Base-by-base conservation (phyloP, 2,797 vertebrate species). In the Atherinosoma microstoma region DNA sequence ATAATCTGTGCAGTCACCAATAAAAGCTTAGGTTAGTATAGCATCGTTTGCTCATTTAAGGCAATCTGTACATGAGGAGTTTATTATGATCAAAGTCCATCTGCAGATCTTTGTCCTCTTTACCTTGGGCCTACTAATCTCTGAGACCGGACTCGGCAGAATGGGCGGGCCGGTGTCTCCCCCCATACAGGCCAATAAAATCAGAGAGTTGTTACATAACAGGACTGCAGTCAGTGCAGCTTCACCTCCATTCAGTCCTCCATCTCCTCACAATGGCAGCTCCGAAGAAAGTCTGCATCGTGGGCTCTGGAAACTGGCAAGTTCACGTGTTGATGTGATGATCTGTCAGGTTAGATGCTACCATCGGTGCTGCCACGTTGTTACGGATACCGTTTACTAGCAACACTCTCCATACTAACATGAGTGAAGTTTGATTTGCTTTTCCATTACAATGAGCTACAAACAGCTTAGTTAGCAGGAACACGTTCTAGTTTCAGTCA, bases 281-380 rank as follows among this genome's bases (percentile, higher is more conserved):
- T 79, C 82, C 91, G 24, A 95, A 94, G 91, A 98, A 95, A 88
- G 95, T 98, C 77, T 99, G 98, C 94, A 88, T 99, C 87, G 92
- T 99, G 70, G 98, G 98, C 87, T 98, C 98, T 0, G 98, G 98
- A 73, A 99, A 99, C 91, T 99, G 98, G 97, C 95, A 92, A 96
- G 86, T 79, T 2, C 4, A 27, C 6, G 15, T 18, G 60, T 66
- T 36, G 1, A 38, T 64, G 13, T 58, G 8, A n/a, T 30, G 3
- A 63, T 6, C 0, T 40, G 9, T 62, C 1, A 11, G 53, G 20
- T 24, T 64, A 15, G n/a, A 1, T 18, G 62, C 34, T 38, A 20
- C 30, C 45, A 24, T 29, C 60, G 15, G 36, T 11, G 30, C 58
- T 15, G 73, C 53, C 34, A 58, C 40, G 66, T 15, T 51, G 80